Evolutionary conservation across 2,888 invertebrate species (phyloP).

Genomic region (Hyppa rectilinea): DNA sequence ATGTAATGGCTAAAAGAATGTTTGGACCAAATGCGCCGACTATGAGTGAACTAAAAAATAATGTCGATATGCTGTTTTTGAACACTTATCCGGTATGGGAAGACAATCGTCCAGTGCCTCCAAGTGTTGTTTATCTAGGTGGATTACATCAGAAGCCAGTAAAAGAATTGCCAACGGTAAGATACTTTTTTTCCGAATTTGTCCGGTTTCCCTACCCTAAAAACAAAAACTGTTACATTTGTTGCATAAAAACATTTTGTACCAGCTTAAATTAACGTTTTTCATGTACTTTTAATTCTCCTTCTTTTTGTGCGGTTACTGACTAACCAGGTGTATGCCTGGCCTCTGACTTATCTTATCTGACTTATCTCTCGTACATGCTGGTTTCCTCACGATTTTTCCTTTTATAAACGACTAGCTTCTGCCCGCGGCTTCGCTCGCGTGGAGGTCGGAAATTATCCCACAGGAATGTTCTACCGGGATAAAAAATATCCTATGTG

Average conservation of each 20-base stretch:
- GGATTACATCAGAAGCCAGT: constrained; percentile 65
- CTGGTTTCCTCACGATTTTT: too few relatives aligned
- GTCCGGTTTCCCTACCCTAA: neutral
- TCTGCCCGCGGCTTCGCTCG: too few relatives aligned
- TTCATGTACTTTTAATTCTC: too few relatives aligned
- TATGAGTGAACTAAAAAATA: constrained; percentile 65
- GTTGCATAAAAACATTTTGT: neutral
- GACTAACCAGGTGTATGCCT: too few relatives aligned
- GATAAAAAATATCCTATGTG: too few relatives aligned
- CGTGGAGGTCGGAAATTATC: too few relatives aligned
- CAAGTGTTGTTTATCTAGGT: constrained; percentile 80
- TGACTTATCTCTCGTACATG: too few relatives aligned
- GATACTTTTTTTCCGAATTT: neutral
- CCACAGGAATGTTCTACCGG: too few relatives aligned
- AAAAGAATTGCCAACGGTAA: constrained; percentile 47
- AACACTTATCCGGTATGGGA: constrained; percentile 81
- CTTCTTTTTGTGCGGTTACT: too few relatives aligned
- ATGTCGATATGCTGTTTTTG: constrained; percentile 79
- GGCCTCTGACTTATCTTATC: too few relatives aligned
- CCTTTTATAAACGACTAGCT: too few relatives aligned
- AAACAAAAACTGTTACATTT: too few relatives aligned
- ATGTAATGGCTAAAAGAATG: constrained; percentile 56
- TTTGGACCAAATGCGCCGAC: constrained; percentile 70
- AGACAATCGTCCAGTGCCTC: constrained; percentile 78
- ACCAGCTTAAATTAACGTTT: neutral